Conservation (phyloP, 2,888 invertebrate genomes). For the Phania funesta region DNA sequence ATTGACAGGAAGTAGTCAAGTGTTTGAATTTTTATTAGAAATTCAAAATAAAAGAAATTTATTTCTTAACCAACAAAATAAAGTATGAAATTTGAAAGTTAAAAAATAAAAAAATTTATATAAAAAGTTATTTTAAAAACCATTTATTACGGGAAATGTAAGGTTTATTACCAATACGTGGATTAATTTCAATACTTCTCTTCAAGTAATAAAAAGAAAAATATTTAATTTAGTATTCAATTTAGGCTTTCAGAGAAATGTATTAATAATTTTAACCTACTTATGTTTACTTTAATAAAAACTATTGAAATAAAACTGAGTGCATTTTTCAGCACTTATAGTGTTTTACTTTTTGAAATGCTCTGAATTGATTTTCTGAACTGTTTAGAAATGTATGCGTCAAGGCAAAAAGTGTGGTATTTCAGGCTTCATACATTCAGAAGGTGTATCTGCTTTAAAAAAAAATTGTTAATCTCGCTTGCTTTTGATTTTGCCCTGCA, state of each 20-base stretch:
- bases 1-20: slow-evolving; percentile 75
- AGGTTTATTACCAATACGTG: slow-evolving; percentile 63
- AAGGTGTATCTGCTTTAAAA: no score
- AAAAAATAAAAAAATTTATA: background rate
- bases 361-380: no score
- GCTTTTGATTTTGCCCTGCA: no score
- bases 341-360: background rate
- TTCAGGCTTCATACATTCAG: no score
- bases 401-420: no score
- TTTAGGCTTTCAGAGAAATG: slow-evolving; percentile 4
- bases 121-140: slow-evolving; percentile 1
- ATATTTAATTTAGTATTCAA: slow-evolving; percentile 18
- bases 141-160: slow-evolving; percentile 63
- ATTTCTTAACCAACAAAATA: background rate
- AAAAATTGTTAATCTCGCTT: no score
- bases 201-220: background rate
- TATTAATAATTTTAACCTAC: slow-evolving; percentile 58
- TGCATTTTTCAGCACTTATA: background rate
- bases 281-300: background rate
- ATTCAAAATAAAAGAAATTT: slow-evolving; percentile 11
- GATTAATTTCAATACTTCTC: slow-evolving; percentile 21
- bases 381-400: no score
- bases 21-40: slow-evolving; percentile 67
- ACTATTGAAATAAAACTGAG: background rate
- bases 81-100: slow-evolving; percentile 34